Conservation (phyloP, 2,113 vertebrate genomes). For the Pseudopodoces humilis region DNA sequence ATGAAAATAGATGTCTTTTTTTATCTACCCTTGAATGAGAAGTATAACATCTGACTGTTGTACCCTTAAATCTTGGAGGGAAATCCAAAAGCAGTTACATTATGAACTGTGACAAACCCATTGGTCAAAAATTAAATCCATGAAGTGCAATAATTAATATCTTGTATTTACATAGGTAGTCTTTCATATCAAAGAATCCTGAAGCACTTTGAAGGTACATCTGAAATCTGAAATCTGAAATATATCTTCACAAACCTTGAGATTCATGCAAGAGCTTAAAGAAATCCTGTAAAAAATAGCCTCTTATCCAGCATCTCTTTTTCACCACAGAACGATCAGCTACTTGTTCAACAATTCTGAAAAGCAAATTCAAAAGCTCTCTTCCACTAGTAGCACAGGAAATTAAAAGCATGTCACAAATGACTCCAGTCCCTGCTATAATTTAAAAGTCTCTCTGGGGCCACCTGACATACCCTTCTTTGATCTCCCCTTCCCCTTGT, state of each 20-base stretch:
- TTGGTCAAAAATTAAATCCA: neutral
- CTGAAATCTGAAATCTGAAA: neutral
- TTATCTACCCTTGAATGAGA: neutral
- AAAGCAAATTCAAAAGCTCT: neutral
- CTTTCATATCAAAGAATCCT: neutral
- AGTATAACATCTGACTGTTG: neutral
- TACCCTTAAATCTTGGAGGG: neutral
- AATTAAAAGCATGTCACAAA: constrained; percentile 50
- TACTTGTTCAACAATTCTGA: neutral
- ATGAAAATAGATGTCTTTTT: neutral
- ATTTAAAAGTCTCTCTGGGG: constrained; percentile 5
- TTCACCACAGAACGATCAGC: neutral
- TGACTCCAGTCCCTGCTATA: neutral
- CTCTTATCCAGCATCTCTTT: neutral
- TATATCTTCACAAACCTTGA: neutral
- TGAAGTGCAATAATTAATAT: neutral
- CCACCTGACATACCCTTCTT: neutral
- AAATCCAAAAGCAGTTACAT: neutral
- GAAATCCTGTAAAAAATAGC: neutral
- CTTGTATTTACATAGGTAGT: neutral
- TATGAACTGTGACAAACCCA: neutral
- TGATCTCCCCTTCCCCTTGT: constrained; percentile 32
- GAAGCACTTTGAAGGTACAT: neutral
- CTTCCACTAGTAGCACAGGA: constrained; percentile 6
- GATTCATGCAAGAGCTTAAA: neutral